These are phyloP conservation scores for Andrena bucephala DNA, from an alignment of 2,888 invertebrate genomes.

Conservation along the genomic window DNA sequence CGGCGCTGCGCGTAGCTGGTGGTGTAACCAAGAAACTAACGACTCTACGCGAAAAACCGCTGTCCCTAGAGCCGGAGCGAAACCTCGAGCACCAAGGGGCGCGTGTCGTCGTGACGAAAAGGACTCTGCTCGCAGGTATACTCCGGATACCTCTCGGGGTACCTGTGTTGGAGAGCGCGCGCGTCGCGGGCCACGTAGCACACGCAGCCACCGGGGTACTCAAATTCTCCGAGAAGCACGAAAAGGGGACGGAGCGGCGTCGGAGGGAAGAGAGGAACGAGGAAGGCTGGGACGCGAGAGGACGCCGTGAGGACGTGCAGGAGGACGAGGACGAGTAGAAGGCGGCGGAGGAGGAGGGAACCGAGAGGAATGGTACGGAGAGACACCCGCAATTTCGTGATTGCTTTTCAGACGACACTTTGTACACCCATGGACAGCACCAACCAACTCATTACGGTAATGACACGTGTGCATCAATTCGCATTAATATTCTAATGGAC, in stretches of 20 bases:
- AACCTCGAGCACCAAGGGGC: neutral
- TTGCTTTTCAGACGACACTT: slow-evolving; percentile 83
- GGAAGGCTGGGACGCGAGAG: slow-evolving; percentile 3
- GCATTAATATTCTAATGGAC: slow-evolving; percentile 84
- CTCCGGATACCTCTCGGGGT: neutral
- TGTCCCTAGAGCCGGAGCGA: neutral
- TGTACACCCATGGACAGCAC: slow-evolving; percentile 77
- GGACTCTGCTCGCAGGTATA: neutral
- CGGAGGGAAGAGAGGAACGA: slow-evolving; percentile 6
- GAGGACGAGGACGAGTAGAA: slow-evolving; percentile 12
- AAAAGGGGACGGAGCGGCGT: neutral
- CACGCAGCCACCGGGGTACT: slow-evolving; percentile 51
- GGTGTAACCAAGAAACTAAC: neutral
- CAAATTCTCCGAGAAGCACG: slow-evolving; percentile 67
- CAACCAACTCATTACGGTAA: slow-evolving; percentile 84
- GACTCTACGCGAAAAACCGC: neutral
- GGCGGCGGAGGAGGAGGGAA: slow-evolving; percentile 33
- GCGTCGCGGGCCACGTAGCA: slow-evolving; percentile 3
- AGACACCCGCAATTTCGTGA: slow-evolving; percentile 83
- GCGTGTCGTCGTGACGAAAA: neutral
- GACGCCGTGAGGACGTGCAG: neutral
- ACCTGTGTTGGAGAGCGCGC: neutral
- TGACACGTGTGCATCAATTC: slow-evolving; percentile 84
- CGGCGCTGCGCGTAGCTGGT: too few relatives aligned
- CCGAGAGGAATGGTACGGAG: slow-evolving; percentile 58